Evolutionary conservation across 1,140 invertebrate species (phyloP), one percentile per base, ranked within the genome.

Genomic region (Drosophila ogumai): DNA sequence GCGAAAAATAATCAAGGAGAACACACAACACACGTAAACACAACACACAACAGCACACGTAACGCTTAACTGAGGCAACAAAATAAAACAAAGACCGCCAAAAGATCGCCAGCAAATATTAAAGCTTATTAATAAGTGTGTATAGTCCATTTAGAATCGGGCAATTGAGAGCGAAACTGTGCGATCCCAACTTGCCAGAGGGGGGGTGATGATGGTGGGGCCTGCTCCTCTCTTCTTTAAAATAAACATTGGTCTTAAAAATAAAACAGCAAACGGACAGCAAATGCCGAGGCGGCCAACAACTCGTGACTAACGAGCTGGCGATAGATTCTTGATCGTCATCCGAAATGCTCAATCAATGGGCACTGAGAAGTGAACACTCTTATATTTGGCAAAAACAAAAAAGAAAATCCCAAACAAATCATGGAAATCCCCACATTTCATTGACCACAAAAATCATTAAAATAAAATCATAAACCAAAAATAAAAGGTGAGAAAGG

Each of bases 101-200:
- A 43, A 15, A 36, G 47, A 40, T 17, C 28, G 47, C 38, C 61
- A 49, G 63, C 58, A 66, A 81, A 81, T 82, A 87, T 79, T 82
- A 82, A 72, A 86, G 50, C 82, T 82, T 86, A 86, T 87, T 87
- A 86, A 86, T 86, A 86, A 86, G 82, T 86, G 75, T 82, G 50
- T 54, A 43, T 63, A 82, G 78, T 78, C 61, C 54, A 82, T 84
- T 73, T 57, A 78, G 41, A 74, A 69, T 56, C 72, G 43, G 59
- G 59, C 55, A 19, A 56, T 43, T 40, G 65, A 36, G 69, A 60
- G 55, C 67, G 5, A 28, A 28, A 28, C 5, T 25, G 25, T 4
- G 49, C 22, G 22, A 9, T 25, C 36, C 22, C 22, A 47, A 59
- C 41, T 44, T 47, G 56, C 56, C 34, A 54, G 12, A 49, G 17